Percentiles rank a stretch among this genome's conserved stretches.
Conservation (phyloP, 2,888 invertebrate genomes). For the Tuta absoluta region DNA sequence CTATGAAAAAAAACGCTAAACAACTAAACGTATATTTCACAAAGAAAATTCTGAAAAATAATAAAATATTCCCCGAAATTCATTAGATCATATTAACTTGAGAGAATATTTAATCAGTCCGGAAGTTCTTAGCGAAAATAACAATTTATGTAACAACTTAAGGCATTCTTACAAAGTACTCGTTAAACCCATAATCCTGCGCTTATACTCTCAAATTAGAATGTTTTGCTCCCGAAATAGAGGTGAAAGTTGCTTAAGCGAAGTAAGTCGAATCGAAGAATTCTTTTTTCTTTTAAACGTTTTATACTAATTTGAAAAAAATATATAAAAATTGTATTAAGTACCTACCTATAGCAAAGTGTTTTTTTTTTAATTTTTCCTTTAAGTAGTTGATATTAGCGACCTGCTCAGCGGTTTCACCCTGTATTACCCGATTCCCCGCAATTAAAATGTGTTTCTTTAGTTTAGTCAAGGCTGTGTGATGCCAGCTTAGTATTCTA, state of each 20-base stretch:
- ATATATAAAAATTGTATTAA: neutral
- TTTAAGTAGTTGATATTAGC: too few relatives aligned
- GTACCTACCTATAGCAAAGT: neutral
- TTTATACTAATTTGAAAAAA: neutral
- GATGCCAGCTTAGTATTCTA: too few relatives aligned
- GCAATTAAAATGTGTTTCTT: too few relatives aligned
- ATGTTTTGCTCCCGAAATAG: constrained; percentile 15
- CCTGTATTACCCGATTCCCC: too few relatives aligned
- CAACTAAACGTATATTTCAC: too few relatives aligned
- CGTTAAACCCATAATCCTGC: constrained; percentile 19
- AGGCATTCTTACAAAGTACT: constrained; percentile 15
- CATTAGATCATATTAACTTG: neutral
- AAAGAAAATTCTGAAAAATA: neutral
- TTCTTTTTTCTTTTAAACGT: neutral
- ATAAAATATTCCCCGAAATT: neutral
- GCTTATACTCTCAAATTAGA: constrained; percentile 15
- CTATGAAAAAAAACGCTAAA: too few relatives aligned
- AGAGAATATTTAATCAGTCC: constrained; percentile 22
- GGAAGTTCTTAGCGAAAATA: constrained; percentile 19
- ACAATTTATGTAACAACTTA: constrained; percentile 21
- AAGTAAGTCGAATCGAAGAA: neutral
- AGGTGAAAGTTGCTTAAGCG: constrained; percentile 2
- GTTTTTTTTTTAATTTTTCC: too few relatives aligned
- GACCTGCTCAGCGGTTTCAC: too few relatives aligned
- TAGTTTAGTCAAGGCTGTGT: too few relatives aligned